Base-by-base conservation (phyloP, 2,888 invertebrate species). In the Rutpela maculata region DNA sequence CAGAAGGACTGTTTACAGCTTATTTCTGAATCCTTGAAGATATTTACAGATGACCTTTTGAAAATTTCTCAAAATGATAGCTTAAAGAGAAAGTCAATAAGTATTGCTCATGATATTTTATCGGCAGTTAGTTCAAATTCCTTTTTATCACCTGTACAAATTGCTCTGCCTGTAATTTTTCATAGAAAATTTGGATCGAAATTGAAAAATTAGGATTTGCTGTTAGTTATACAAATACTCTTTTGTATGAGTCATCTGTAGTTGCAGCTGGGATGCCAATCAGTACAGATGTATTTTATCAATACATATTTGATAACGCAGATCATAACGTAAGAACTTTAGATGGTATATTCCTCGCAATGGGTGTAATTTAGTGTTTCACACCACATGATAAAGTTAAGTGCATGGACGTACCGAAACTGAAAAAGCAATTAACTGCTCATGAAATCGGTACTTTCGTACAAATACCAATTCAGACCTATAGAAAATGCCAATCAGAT, bases 171-270 rank as follows among this genome's bases (percentile, higher is more conserved):
- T 43, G 38, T 43, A 7, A 17, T 56, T 56, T 55, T 55, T 5
- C 55, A 55, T n/a, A 55, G 55, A 55, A 12, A 12, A 12, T 55
- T 56, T 56, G 18, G 6, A 56, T 18, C 56, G 18, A 56, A 17
- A 56, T 56, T 18, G 56, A 56, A 56, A 56, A 56, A 56, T 56
- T 56, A 18, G 56, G 56, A 56, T n/a, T 56, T 56, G 56, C 17
- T 18, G 56, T 56, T 56, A 56, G 56, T 56, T 56, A 56, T 56
- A 10, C 56, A 56, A 56, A 56, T 56, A 56, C 56, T 18, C 56
- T 56, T n/a, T 10, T 56, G 56, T 56, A 18, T n/a, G 56, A 18
- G 56, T 18, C 18, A 1, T 56, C 56, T 17, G 56, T 56, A 18
- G 56, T 56, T 17, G 56, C 56, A 18, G 11, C 56, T 18, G n/a